Evolutionary conservation across 2,797 vertebrate genomes (phyloP), one percentile per base, ranked within the genome.

Genomic region (Synanceia verrucosa): DNA sequence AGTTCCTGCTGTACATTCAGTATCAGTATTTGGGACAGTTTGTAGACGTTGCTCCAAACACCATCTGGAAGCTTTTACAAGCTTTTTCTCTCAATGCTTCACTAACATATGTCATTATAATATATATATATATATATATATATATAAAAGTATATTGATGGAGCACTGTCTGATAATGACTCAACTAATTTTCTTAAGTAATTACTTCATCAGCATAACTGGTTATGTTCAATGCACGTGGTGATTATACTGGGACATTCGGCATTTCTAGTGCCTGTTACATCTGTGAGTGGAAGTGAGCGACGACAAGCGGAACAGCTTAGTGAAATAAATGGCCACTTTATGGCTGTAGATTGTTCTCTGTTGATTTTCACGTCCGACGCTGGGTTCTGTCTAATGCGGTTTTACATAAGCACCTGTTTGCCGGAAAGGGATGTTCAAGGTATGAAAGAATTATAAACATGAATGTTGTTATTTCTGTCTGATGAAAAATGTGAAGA

Each of bases 231-330:
- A 68, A 65, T 82, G 63, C 3, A 50, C 64, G 34, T 3, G 4
- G 52, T 50, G 72, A 75, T 77, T 70, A 60, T 56, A 34, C 2
- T 6, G 70, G 37, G 48, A 76, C 8, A 48, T 73, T 71, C 29
- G 56, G 66, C 68, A 64, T 33, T 44, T 65, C 21, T 57, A 64
- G 55, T 72, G 68, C 66, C 70, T 64, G 19, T 79, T 52, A 59
- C 26, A 39, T 79, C 70, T 67, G 78, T 79, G 78, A 80, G 57
- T 59, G 65, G 81, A 72, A 80, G 70, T 57, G 58, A 82, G 61
- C 0, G 24, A 51, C 33, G 69, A 68, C n/a, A 1, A 68, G 31
- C 24, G 60, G 51, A 70, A 59, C 24, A 61, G 31, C 39, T 28
- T 43, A 7, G 28, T 53, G 18, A 78, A 63, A 79, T 44, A 41